Conservation (phyloP, 2,113 vertebrate species). For the Oreochromis aureus region DNA sequence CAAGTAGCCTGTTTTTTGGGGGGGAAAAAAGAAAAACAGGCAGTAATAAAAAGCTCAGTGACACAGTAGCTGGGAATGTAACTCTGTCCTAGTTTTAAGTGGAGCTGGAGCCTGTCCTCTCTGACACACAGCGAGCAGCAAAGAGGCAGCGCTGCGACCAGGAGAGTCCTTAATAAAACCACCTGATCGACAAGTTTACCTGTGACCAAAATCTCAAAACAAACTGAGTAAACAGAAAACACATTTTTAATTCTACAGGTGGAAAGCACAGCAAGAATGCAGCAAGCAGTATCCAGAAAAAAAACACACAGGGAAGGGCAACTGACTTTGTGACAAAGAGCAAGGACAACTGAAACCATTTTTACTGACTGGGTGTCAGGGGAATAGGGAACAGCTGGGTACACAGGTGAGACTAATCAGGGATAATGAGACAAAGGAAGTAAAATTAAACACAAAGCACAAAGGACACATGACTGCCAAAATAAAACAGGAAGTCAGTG, state of each 20-base stretch:
- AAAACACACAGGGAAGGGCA: background rate
- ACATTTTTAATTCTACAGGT: background rate
- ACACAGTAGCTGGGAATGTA: background rate
- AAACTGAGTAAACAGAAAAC: background rate
- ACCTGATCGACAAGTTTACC: background rate
- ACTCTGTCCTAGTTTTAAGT: background rate
- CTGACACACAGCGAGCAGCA: background rate
- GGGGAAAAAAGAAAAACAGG: background rate
- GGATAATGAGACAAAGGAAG: background rate
- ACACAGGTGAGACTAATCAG: background rate
- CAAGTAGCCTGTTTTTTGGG: background rate
- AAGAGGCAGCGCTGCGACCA: background rate
- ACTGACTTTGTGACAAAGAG: too few relatives aligned
- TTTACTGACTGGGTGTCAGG: background rate
- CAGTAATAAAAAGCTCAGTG: background rate
- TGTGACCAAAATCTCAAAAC: background rate
- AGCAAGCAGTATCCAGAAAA: background rate
- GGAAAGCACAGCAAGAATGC: background rate
- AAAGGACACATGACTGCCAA: background rate
- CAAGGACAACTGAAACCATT: too few relatives aligned
- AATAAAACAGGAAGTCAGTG: background rate
- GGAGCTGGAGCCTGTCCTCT: background rate
- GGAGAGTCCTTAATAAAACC: background rate
- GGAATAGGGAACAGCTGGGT: background rate
- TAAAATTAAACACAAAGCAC: background rate